Conservation (phyloP, 1,140 invertebrate genomes). For the Melipona quadrifasciata region DNA sequence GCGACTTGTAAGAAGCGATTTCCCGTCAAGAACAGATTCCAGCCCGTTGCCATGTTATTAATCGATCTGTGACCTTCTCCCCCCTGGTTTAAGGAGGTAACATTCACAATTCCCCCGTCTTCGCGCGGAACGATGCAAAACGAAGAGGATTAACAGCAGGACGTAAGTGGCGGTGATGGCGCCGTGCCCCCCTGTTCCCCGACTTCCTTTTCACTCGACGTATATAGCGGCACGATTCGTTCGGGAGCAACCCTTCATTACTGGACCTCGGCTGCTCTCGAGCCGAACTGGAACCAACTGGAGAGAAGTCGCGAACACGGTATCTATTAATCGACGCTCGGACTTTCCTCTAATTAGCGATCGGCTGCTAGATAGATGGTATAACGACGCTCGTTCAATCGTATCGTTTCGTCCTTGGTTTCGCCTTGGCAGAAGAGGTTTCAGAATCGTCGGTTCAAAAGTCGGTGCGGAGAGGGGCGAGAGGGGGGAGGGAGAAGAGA, state of each 20-base stretch:
- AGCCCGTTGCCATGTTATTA: constrained; percentile 57
- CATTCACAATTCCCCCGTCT: constrained; percentile 27
- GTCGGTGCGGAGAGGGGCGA: neutral
- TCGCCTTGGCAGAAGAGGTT: neutral
- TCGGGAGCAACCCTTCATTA: constrained; percentile 56
- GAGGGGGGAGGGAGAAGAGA: neutral
- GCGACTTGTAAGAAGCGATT: constrained; percentile 58
- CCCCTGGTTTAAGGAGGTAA: neutral
- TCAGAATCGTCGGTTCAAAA: constrained; percentile 12
- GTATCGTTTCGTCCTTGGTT: constrained; percentile 28
- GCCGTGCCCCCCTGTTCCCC: constrained; percentile 8
- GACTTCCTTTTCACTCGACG: neutral
- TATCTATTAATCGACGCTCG: constrained; percentile 62
- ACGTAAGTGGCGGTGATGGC: neutral
- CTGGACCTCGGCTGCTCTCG: neutral
- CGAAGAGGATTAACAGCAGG: constrained; percentile 28
- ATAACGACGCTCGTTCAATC: constrained; percentile 46
- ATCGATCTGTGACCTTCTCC: constrained; percentile 31
- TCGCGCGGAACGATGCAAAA: constrained; percentile 11
- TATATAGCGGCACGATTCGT: neutral
- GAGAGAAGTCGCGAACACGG: constrained; percentile 22
- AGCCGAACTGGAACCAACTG: neutral
- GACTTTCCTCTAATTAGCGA: constrained; percentile 62
- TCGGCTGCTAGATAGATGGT: constrained; percentile 43
- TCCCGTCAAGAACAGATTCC: constrained; percentile 63